phyloP scores from a whole-genome alignment of 2,888 invertebrate species.

The Dione juno region DNA sequence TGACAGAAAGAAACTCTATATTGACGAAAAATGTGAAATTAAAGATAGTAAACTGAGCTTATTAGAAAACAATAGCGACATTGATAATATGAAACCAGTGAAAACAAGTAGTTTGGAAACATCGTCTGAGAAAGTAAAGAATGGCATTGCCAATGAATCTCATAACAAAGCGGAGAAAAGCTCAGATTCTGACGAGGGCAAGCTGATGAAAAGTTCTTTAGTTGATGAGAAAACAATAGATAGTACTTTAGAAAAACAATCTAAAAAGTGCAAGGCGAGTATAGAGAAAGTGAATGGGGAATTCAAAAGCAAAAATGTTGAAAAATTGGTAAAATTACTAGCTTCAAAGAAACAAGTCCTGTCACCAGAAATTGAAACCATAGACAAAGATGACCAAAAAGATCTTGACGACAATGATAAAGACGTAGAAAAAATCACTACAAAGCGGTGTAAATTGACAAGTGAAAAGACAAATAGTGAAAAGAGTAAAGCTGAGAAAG shows the following conservation, averaged over 20 bases:
- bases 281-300: conserved; percentile 48
- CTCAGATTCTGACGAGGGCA: conserved; percentile 33
- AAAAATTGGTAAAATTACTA: conserved; percentile 52
- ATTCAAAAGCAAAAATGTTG: conserved; percentile 49
- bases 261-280: conserved; percentile 38
- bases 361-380: background rate
- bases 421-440: conserved; percentile 44
- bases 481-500: conserved; percentile 74
- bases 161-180: conserved; percentile 43
- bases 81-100: conserved; percentile 33
- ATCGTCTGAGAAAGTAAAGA: conserved; percentile 32
- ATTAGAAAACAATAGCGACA: conserved; percentile 38
- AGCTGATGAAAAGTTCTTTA: conserved; percentile 14
- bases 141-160: conserved; percentile 48
- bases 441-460: conserved; percentile 64
- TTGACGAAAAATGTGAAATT: conserved; percentile 42
- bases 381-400: conserved; percentile 29
- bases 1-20: conserved; percentile 33
- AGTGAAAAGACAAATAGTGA: conserved; percentile 57
- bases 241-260: conserved; percentile 33
- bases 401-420: conserved; percentile 38
- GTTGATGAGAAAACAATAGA: conserved; percentile 23
- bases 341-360: conserved; percentile 51
- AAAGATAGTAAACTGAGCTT: conserved; percentile 38
- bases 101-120: conserved; percentile 38